Conservation (phyloP, 2,888 invertebrate species). For the Griposia aprilina region DNA sequence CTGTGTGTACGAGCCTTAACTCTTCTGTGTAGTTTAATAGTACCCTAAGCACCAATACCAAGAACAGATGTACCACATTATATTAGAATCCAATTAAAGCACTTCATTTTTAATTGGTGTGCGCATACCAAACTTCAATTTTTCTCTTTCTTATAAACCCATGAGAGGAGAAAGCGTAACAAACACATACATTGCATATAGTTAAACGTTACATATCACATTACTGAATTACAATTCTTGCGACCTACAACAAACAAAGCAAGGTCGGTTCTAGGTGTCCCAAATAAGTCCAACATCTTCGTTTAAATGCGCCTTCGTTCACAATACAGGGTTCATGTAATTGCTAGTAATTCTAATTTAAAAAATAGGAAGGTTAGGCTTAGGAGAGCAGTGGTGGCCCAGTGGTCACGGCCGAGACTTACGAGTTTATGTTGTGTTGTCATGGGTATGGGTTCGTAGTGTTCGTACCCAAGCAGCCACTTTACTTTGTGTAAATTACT, state of each 20-base stretch:
- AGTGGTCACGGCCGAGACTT: not conserved
- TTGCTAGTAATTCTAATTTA: not conserved
- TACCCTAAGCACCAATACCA: not conserved
- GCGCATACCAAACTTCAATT: not conserved
- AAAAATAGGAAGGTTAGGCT: no score
- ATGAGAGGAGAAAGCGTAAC: constrained; percentile 31
- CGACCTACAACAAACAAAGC: constrained; percentile 12
- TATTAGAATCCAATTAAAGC: not conserved
- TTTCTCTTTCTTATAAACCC: constrained; percentile 8
- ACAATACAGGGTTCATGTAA: not conserved
- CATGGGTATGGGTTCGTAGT: no score
- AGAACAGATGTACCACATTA: not conserved
- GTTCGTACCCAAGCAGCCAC: no score
- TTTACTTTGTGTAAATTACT: no score
- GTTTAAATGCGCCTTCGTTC: constrained; percentile 18
- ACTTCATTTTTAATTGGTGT: not conserved
- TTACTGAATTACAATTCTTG: not conserved
- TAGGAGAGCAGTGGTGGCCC: not conserved
- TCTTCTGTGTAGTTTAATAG: not conserved
- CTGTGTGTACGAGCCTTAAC: no score
- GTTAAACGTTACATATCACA: not conserved
- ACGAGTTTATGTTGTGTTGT: not conserved
- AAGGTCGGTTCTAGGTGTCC: constrained; percentile 27
- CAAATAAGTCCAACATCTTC: not conserved
- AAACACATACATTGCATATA: not conserved